Evolutionary conservation across 2,113 vertebrate genomes (phyloP), one percentile per base, ranked within the genome.

Genomic region (Lipotes vexillifer): DNA sequence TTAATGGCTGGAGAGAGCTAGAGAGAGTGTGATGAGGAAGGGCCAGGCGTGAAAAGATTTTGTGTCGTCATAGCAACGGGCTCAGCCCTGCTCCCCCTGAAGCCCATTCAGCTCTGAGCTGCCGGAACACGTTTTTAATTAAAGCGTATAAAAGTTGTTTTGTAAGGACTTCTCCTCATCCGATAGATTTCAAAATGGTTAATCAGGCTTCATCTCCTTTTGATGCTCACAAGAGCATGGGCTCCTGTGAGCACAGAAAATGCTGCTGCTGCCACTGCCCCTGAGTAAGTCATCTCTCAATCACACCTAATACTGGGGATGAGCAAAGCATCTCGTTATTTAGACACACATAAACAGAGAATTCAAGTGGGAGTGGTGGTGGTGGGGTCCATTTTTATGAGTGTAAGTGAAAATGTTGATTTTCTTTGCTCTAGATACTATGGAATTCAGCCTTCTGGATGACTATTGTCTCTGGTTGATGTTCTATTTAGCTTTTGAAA

Each of bases 1-100:
- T 97, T 95, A 96, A 94, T 97, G 96, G 95, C 97, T 92, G 97
- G 97, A 93, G 78, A 82, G 92, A 97, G 90, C 84, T 81, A 83
- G 95, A 96, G 95, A 89, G 97, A 98, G 95, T 97, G 98, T 92
- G 97, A 97, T 95, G 96, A 93, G 98, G 94, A 98, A 97, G 98
- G 97, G 98, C 98, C 98, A 98, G 98, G 97, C 97, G 66, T 97
- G 98, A 98, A 98, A 98, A 99, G 99, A 99, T 98, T 99, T 99
- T 97, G 98, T 98, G 99, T 99, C 87, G 99, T 99, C 99, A 99
- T 99, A 98, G 99, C 98, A 99, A 99, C 98, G 88, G 97, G 98
- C 98, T 98, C 98, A 98, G 98, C 98, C 98, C 97, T 95, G 98
- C 98, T 98, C 98, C 98, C 98, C 98, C 98, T 98, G 97, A 97